Percentiles rank a stretch among this genome's conserved stretches.
phyloP scores from a whole-genome alignment of 2,888 invertebrate genomes.

The Drosophila neonasuta region DNA sequence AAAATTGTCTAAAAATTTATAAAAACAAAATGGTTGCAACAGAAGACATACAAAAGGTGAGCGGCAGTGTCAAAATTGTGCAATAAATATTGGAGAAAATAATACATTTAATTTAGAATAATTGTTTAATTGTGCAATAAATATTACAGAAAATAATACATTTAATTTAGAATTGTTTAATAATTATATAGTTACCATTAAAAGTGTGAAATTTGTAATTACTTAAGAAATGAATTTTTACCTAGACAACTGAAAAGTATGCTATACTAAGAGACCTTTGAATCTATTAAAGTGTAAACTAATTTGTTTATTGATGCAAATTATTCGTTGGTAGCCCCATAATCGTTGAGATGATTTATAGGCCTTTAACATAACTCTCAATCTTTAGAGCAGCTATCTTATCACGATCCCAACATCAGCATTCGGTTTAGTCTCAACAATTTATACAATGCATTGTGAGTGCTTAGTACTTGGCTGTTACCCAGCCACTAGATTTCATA shows the following conservation, averaged over 20 bases:
- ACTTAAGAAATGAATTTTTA: too few relatives aligned
- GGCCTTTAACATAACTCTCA: neutral
- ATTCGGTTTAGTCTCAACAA: slow-evolving; percentile 5
- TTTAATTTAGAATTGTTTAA: neutral
- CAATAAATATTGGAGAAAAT: too few relatives aligned
- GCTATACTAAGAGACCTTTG: slow-evolving; percentile 28
- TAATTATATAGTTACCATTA: too few relatives aligned
- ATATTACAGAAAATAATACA: neutral
- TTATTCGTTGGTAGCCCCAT: neutral
- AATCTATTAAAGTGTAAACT: neutral
- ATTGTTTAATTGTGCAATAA: neutral
- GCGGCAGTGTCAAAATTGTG: neutral
- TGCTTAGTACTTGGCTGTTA: slow-evolving; percentile 1
- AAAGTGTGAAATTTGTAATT: too few relatives aligned
- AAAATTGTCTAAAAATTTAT: neutral
- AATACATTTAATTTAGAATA: neutral
- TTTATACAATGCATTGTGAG: slow-evolving; percentile 20
- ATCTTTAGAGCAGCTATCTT: slow-evolving; percentile 24
- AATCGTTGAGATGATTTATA: slow-evolving; percentile 7
- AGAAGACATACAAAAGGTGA: slow-evolving; percentile 63
- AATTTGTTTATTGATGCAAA: neutral
- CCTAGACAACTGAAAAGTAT: slow-evolving; percentile 40
- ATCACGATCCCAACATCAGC: slow-evolving; percentile 31
- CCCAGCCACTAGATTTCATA: slow-evolving; percentile 36
- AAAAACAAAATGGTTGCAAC: slow-evolving; percentile 49